These are phyloP conservation scores for Graphium colonna DNA, from an alignment of 2,888 invertebrate genomes.

Conservation along the genomic window DNA sequence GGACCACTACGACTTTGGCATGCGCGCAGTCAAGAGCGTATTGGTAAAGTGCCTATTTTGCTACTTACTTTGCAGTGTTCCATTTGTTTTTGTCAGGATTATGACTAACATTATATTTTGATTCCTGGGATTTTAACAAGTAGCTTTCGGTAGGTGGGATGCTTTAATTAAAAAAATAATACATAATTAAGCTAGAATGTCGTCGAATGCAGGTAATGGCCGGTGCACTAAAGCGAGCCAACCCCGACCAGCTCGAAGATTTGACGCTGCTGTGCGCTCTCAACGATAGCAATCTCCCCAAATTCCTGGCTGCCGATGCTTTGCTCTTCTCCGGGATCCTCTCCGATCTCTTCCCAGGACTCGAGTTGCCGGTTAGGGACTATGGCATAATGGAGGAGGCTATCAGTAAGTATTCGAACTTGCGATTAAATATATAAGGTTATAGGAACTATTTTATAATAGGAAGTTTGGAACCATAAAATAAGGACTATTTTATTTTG, in stretches of 20 bases:
- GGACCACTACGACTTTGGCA: conserved; percentile 95
- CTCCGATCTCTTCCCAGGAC: conserved; percentile 93
- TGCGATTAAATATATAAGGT: too few relatives aligned
- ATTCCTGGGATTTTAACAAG: too few relatives aligned
- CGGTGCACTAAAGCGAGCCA: conserved; percentile 90
- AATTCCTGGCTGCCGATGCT: conserved; percentile 92
- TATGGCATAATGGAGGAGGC: conserved; percentile 87
- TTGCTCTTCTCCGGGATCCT: conserved; percentile 92
- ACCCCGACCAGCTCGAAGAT: conserved; percentile 91
- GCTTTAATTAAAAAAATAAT: too few relatives aligned
- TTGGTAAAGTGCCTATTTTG: conserved; percentile 65
- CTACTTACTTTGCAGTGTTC: too few relatives aligned
- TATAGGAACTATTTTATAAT: too few relatives aligned
- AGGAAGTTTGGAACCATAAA: too few relatives aligned
- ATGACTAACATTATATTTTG: too few relatives aligned
- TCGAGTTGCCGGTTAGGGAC: conserved; percentile 87
- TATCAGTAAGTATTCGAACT: conserved; percentile 71
- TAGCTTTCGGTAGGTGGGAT: too few relatives aligned
- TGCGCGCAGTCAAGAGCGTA: conserved; percentile 96
- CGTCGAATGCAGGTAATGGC: conserved; percentile 85
- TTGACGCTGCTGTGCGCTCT: conserved; percentile 91
- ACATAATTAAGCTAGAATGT: not conserved
- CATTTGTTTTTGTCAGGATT: not conserved
- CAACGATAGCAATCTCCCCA: conserved; percentile 93
- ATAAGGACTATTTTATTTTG: too few relatives aligned